These are phyloP conservation scores for Drosophila nr. medialis DNA, from an alignment of 2,888 invertebrate species.

Conservation along the genomic window DNA sequence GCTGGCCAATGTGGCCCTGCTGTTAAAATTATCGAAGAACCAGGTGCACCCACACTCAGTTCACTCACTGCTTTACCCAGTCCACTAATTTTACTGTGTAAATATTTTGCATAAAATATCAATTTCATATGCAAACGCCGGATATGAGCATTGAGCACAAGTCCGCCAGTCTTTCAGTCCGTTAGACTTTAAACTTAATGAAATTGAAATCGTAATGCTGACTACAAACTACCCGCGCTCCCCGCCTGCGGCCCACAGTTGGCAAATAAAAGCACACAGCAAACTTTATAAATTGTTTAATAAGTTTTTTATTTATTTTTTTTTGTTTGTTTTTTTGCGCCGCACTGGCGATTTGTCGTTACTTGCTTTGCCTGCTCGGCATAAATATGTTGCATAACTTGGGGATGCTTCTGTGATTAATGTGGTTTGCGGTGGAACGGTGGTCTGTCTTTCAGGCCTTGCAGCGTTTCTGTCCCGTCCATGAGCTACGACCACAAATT, in stretches of 20 bases:
- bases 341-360: slow-evolving; percentile 40
- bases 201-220: slow-evolving; percentile 61
- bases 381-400: slow-evolving; percentile 40
- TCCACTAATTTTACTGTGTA: slow-evolving; percentile 23
- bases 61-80: neutral
- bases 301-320: slow-evolving; percentile 48
- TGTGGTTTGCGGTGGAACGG: slow-evolving; percentile 32
- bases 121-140: slow-evolving; percentile 67
- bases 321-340: neutral
- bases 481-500: slow-evolving; percentile 41
- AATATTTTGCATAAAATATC: slow-evolving; percentile 81
- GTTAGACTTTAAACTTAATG: slow-evolving; percentile 57
- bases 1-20: slow-evolving; percentile 12
- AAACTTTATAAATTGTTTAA: slow-evolving; percentile 72
- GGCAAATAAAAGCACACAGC: slow-evolving; percentile 25
- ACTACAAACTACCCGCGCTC: slow-evolving; percentile 2
- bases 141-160: slow-evolving; percentile 57
- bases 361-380: slow-evolving; percentile 1
- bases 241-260: neutral
- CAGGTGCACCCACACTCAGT: slow-evolving; percentile 36
- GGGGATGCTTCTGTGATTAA: slow-evolving; percentile 43
- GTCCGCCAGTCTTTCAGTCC: slow-evolving; percentile 22
- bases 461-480: slow-evolving; percentile 17
- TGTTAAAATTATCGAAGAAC: slow-evolving; percentile 63
- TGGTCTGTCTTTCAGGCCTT: slow-evolving; percentile 22